Evolutionary conservation across 2,113 vertebrate species (phyloP).

Genomic region (Dicaeum eximium): DNA sequence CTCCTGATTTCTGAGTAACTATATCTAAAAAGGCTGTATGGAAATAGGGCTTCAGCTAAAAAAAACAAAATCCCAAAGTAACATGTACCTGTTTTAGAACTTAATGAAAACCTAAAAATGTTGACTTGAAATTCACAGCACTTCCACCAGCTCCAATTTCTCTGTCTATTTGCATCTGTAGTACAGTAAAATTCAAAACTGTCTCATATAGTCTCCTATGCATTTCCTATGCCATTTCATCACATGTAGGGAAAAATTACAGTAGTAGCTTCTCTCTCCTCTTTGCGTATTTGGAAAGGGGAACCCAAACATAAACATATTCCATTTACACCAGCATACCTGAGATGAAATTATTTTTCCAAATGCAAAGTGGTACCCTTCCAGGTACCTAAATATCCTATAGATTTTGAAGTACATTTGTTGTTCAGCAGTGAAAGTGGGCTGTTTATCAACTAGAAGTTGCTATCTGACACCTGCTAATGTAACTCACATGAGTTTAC

Average conservation of each 20-base stretch:
- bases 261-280: not conserved
- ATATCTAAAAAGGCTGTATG: not conserved
- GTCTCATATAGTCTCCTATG: not conserved
- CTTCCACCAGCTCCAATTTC: not conserved
- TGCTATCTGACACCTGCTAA: not conserved
- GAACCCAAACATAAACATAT: not conserved
- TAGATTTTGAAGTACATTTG: not conserved
- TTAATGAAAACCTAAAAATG: not conserved
- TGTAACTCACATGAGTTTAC: not conserved
- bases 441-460: not conserved
- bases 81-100: not conserved
- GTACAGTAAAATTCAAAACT: not conserved
- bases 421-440: not conserved
- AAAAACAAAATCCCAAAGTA: not conserved
- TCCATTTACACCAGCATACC: not conserved
- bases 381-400: not conserved
- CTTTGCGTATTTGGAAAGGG: not conserved
- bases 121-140: not conserved
- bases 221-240: not conserved
- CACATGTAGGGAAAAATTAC: not conserved
- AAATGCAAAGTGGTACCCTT: not conserved
- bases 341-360: not conserved
- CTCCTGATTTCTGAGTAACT: not conserved
- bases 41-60: not conserved
- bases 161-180: not conserved